Evolutionary conservation across 2,797 vertebrate genomes (phyloP).

Genomic region (Graptemys geographica): DNA sequence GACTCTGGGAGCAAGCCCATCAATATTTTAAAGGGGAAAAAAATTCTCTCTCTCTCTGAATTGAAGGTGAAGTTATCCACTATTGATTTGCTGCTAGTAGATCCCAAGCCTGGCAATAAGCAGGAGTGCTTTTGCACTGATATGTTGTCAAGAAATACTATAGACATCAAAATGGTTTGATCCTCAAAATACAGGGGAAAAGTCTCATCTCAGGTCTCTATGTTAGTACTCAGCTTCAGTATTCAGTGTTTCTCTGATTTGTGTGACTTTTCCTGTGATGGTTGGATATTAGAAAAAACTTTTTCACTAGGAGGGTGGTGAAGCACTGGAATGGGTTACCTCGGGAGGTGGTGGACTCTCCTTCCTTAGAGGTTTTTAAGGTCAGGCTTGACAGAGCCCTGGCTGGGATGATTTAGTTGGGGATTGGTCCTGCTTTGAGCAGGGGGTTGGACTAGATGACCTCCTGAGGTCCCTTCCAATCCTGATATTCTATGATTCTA

Average conservation of each 20-base stretch:
- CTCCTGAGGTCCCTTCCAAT: too few species aligned
- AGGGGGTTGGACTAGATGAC: too few species aligned
- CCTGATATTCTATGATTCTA: too few species aligned
- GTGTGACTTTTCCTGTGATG: background rate
- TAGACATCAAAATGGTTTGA: background rate
- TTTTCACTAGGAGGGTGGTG: too few species aligned
- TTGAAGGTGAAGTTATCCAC: background rate
- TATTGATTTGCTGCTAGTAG: background rate
- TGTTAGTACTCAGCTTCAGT: background rate
- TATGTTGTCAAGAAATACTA: background rate
- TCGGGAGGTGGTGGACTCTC: too few species aligned
- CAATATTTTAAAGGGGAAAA: constrained; percentile 23
- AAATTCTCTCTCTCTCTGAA: constrained; percentile 28
- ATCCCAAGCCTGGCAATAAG: background rate
- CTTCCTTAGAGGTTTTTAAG: too few species aligned
- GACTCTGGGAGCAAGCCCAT: constrained; percentile 66
- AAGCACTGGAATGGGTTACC: too few species aligned
- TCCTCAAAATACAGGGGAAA: background rate
- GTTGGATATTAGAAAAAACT: too few species aligned
- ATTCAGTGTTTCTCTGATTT: background rate
- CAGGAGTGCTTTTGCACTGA: constrained; percentile 1
- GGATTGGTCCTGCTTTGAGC: too few species aligned
- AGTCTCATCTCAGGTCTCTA: background rate
- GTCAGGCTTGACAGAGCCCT: too few species aligned
- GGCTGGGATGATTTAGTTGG: too few species aligned